Percentiles rank a stretch among this genome's conserved stretches.
Conservation (phyloP, 1,140 invertebrate genomes). For the Bombyx mori region DNA sequence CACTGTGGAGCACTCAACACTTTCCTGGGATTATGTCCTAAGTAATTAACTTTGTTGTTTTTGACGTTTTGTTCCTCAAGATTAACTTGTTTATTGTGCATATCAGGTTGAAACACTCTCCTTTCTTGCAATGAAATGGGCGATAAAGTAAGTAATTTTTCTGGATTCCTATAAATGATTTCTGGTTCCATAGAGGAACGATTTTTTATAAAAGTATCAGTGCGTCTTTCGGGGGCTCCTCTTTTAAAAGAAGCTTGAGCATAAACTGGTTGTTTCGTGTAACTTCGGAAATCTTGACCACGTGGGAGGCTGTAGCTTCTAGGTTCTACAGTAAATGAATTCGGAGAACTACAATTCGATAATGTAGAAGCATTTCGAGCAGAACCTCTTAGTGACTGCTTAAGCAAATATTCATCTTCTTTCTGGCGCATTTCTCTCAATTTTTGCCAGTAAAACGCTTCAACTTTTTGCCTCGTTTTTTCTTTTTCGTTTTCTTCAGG, state of each 20-base stretch:
- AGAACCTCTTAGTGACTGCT: slow-evolving; percentile 30
- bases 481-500: slow-evolving; percentile 35
- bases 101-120: slow-evolving; percentile 17
- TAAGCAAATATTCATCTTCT: slow-evolving; percentile 67
- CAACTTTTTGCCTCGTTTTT: slow-evolving; percentile 70
- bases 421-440: slow-evolving; percentile 72
- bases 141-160: slow-evolving; percentile 26
- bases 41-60: not conserved
- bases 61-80: slow-evolving; percentile 26
- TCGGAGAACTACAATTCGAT: slow-evolving; percentile 42
- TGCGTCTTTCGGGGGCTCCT: slow-evolving; percentile 42
- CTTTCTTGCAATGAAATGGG: slow-evolving; percentile 8
- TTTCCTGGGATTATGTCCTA: slow-evolving; percentile 4
- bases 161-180: slow-evolving; percentile 40
- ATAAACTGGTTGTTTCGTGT: slow-evolving; percentile 30
- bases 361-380: slow-evolving; percentile 24
- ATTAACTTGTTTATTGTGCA: slow-evolving; percentile 35
- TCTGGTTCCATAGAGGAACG: slow-evolving; percentile 22
- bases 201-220: slow-evolving; percentile 43
- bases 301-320: slow-evolving; percentile 42
- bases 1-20: too few species aligned
- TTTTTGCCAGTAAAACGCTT: slow-evolving; percentile 75
- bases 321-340: slow-evolving; percentile 29
- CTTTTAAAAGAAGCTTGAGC: slow-evolving; percentile 30
- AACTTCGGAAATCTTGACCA: slow-evolving; percentile 28